Evolutionary conservation across 2,113 vertebrate genomes (phyloP).

Genomic region (Caranx ignobilis): DNA sequence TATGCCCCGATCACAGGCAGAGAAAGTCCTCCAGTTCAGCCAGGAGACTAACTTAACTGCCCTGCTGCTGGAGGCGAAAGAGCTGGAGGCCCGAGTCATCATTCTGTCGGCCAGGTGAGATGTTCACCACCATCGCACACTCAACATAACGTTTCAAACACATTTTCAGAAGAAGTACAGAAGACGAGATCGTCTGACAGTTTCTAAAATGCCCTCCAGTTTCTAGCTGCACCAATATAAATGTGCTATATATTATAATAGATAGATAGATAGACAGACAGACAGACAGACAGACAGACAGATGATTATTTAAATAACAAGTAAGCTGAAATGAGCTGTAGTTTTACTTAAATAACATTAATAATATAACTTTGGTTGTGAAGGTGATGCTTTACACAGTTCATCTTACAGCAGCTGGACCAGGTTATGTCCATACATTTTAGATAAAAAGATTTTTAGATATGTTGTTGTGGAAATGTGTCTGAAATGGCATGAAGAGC

Average conservation of each 20-base stretch:
- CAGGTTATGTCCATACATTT: not conserved
- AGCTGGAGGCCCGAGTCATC: constrained; percentile 97
- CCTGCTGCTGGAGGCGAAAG: constrained; percentile 95
- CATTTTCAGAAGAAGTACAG: not conserved
- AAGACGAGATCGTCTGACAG: not conserved
- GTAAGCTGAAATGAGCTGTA: no score
- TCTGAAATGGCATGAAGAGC: not conserved
- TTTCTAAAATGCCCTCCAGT: not conserved
- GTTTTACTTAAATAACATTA: no score
- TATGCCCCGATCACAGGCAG: constrained; percentile 92
- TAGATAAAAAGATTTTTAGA: not conserved
- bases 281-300: no score
- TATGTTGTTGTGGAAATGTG: not conserved
- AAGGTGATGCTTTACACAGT: not conserved
- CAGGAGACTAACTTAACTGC: constrained; percentile 98
- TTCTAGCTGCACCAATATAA: not conserved
- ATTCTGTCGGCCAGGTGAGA: constrained; percentile 97
- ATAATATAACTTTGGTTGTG: not conserved
- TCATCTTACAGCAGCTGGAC: not conserved
- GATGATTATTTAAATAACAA: no score
- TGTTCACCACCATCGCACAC: not conserved
- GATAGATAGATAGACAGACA: not conserved
- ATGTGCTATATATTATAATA: not conserved
- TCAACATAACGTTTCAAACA: not conserved
- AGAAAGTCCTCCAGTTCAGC: constrained; percentile 99